Conservation (phyloP, 2,888 invertebrate species). For the Cosmorhoe ocellata region DNA sequence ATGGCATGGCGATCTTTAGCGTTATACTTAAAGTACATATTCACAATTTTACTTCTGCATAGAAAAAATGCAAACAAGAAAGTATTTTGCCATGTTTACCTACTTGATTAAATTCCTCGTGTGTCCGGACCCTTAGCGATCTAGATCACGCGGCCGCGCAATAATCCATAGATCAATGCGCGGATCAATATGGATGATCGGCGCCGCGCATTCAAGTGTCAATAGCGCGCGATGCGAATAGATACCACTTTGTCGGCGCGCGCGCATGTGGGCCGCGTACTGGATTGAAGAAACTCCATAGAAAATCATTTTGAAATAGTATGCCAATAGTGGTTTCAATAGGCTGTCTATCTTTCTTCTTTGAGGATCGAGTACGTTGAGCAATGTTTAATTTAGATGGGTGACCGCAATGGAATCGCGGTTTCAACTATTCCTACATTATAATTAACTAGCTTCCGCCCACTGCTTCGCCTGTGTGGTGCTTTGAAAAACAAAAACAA, state of each 20-base stretch:
- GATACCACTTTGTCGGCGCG: conserved; percentile 32
- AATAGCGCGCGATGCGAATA: conserved; percentile 32
- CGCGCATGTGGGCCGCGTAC: conserved; percentile 6
- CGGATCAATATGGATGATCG: conserved; percentile 71
- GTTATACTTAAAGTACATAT: too few relatives aligned
- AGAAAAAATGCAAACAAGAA: too few relatives aligned
- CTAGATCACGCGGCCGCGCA: conserved; percentile 27
- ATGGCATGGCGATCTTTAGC: too few relatives aligned
- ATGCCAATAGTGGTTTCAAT: conserved; percentile 8
- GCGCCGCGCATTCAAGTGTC: conserved; percentile 73
- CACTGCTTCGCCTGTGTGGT: too few relatives aligned
- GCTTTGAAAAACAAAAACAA: too few relatives aligned
- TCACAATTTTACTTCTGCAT: too few relatives aligned
- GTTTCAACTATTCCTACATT: too few relatives aligned
- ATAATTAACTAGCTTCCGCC: too few relatives aligned
- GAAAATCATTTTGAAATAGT: neutral
- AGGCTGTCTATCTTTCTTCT: neutral
- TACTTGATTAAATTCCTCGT: too few relatives aligned
- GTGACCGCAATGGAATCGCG: too few relatives aligned
- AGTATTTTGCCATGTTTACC: too few relatives aligned
- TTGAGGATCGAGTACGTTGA: neutral
- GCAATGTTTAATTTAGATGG: neutral
- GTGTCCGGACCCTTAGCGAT: conserved; percentile 17
- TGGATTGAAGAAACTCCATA: too few relatives aligned
- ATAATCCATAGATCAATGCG: conserved; percentile 49